Evolutionary conservation across 2,797 vertebrate genomes (phyloP).

Genomic region (Ctenopoma multispine): DNA sequence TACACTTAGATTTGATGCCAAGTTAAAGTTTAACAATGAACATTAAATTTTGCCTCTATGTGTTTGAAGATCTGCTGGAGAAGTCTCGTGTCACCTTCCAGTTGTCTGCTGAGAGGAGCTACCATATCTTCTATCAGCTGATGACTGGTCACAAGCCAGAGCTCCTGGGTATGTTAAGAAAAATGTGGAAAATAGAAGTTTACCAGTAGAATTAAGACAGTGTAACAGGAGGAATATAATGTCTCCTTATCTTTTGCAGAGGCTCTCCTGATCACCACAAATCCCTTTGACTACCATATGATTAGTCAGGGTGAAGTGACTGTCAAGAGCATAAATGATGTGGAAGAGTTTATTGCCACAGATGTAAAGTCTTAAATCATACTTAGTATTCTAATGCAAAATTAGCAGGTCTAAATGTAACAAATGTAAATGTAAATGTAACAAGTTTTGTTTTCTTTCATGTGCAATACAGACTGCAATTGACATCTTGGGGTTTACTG

Average conservation of each 20-base stretch:
- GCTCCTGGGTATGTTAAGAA: conserved; percentile 68
- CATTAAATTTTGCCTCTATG: no score
- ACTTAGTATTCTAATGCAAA: conserved; percentile 41
- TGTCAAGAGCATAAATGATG: conserved; percentile 90
- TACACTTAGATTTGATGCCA: no score
- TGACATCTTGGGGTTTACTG: conserved; percentile 84
- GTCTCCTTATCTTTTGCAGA: conserved; percentile 79
- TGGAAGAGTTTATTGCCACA: conserved; percentile 90
- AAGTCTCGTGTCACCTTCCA: conserved; percentile 92
- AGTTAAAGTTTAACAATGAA: no score
- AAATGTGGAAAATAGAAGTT: neutral
- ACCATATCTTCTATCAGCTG: conserved; percentile 93
- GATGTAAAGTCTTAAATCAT: conserved; percentile 78
- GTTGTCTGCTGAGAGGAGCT: conserved; percentile 90
- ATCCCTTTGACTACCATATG: conserved; percentile 89
- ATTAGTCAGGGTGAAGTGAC: conserved; percentile 91
- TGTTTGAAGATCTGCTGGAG: conserved; percentile 91
- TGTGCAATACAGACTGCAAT: conserved; percentile 10
- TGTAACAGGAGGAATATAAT: neutral
- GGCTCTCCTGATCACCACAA: conserved; percentile 90
- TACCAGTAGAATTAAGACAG: neutral
- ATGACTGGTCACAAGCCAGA: conserved; percentile 91
- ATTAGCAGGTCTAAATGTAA: no score
- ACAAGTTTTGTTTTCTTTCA: neutral
- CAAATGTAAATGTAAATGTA: neutral